A percentile compares a stretch with the other conserved stretches of the same genome.
Evolutionary conservation across 64 coral and sea anemone species (phyloP).

Genomic region (Stichodactyla mertensii): DNA sequence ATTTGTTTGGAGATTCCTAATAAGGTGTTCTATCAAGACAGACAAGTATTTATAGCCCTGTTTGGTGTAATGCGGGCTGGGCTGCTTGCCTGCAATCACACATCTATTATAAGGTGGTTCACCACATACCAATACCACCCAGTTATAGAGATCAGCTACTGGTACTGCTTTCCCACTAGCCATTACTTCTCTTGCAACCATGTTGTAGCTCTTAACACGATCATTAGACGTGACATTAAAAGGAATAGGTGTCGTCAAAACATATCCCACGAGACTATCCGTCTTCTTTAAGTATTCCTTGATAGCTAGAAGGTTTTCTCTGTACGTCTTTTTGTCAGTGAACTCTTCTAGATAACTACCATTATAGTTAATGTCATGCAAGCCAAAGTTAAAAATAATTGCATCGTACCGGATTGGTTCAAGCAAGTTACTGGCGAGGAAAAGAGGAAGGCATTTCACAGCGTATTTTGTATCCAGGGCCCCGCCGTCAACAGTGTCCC

Average conservation of each 20-base stretch:
- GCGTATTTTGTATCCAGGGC: constrained; percentile 84
- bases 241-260: constrained; percentile 80
- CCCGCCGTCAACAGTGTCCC: constrained; percentile 59
- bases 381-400: constrained; percentile 86
- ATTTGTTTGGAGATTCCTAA: constrained; percentile 21
- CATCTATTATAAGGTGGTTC: constrained; percentile 69
- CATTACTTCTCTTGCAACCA: constrained; percentile 51
- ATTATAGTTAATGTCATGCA: constrained; percentile 60
- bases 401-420: constrained; percentile 46
- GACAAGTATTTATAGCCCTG: constrained; percentile 68
- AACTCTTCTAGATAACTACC: constrained; percentile 41
- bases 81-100: constrained; percentile 51
- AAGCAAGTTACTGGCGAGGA: constrained; percentile 43
- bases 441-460: constrained; percentile 49
- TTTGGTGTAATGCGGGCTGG: constrained; percentile 68
- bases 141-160: constrained; percentile 58
- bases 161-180: background rate
- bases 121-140: constrained; percentile 62
- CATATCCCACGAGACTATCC: constrained; percentile 53
- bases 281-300: constrained; percentile 47
- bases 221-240: constrained; percentile 40
- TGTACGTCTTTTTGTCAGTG: constrained; percentile 20
- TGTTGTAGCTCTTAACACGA: constrained; percentile 52
- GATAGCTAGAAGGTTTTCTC: constrained; percentile 32
- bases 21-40: constrained; percentile 24